phyloP scores from a whole-genome alignment of 2,888 invertebrate genomes.

The Apodemia duryi region DNA sequence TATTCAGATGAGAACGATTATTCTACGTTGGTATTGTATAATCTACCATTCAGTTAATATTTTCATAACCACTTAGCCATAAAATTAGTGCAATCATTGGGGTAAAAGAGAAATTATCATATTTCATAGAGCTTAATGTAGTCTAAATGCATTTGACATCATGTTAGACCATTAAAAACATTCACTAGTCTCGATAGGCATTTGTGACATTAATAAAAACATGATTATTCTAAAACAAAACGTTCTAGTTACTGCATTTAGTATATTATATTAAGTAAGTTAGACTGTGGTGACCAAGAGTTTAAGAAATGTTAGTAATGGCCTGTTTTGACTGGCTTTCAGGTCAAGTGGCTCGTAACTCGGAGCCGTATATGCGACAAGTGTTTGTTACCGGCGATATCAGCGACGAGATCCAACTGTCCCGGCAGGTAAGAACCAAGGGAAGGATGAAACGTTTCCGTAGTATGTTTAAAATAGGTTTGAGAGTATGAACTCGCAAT shows the following conservation, averaged over 20 bases:
- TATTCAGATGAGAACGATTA: no score
- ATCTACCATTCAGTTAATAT: no score
- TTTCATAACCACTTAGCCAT: neutral
- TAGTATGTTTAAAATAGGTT: constrained; percentile 21
- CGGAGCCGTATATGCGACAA: constrained; percentile 98
- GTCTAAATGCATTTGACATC: constrained; percentile 18
- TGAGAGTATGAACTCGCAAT: constrained; percentile 63
- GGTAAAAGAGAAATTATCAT: neutral
- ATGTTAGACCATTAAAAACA: constrained; percentile 23
- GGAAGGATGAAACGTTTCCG: constrained; percentile 19
- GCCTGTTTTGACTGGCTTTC: constrained; percentile 67
- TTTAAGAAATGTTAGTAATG: constrained; percentile 48
- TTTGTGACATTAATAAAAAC: constrained; percentile 20
- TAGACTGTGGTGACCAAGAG: constrained; percentile 25
- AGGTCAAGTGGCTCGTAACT: constrained; percentile 93
- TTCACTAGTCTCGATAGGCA: constrained; percentile 12
- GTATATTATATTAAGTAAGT: constrained; percentile 15
- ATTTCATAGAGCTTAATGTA: constrained; percentile 1
- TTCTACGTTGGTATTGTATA: no score
- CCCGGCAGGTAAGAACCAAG: constrained; percentile 81
- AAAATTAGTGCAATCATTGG: neutral
- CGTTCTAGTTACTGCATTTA: neutral
- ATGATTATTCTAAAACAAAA: neutral
- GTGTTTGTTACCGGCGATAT: constrained; percentile 89
- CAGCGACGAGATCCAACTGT: constrained; percentile 79